These are phyloP conservation scores for Pycnomerus fuliginosus DNA, from an alignment of 2,888 invertebrate species.

Conservation along the genomic window DNA sequence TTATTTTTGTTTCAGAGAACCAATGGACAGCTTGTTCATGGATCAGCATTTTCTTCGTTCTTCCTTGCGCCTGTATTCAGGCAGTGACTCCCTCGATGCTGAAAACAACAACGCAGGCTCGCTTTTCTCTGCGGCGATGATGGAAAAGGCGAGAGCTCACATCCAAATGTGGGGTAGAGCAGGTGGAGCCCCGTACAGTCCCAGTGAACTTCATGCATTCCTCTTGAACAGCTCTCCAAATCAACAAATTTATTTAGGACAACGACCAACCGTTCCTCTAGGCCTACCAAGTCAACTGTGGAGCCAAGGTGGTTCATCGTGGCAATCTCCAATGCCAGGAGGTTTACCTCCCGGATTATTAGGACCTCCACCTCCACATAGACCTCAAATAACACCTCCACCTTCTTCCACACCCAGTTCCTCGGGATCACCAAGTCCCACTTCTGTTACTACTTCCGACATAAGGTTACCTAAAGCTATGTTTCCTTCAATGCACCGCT, in stretches of 20 bases:
- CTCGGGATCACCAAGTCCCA: slow-evolving; percentile 62
- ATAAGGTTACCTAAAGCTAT: slow-evolving; percentile 53
- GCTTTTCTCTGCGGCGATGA: slow-evolving; percentile 56
- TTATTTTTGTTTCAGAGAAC: slow-evolving; percentile 60
- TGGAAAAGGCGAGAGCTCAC: slow-evolving; percentile 59
- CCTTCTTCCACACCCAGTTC: slow-evolving; percentile 58
- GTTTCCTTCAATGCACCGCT: slow-evolving; percentile 50
- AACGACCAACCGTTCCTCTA: slow-evolving; percentile 45
- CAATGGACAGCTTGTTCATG: slow-evolving; percentile 77
- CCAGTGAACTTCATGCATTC: slow-evolving; percentile 54
- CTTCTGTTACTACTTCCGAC: slow-evolving; percentile 47
- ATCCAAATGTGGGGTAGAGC: slow-evolving; percentile 58
- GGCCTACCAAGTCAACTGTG: slow-evolving; percentile 54
- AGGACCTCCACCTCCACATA: slow-evolving; percentile 47
- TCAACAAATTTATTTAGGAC: slow-evolving; percentile 48
- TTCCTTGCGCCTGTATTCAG: slow-evolving; percentile 59
- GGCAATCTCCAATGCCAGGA: slow-evolving; percentile 48
- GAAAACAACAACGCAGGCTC: slow-evolving; percentile 53
- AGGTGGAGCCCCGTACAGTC: slow-evolving; percentile 54
- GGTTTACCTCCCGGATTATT: slow-evolving; percentile 50
- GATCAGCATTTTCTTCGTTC: slow-evolving; percentile 72
- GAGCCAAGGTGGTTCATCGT: slow-evolving; percentile 46
- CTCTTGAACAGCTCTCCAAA: slow-evolving; percentile 46
- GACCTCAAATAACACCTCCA: slow-evolving; percentile 52
- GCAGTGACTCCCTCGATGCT: slow-evolving; percentile 58